A percentile compares a stretch with the other conserved stretches of the same genome.
Conservation (phyloP, 2,888 invertebrate genomes). For the Selenia dentaria region DNA sequence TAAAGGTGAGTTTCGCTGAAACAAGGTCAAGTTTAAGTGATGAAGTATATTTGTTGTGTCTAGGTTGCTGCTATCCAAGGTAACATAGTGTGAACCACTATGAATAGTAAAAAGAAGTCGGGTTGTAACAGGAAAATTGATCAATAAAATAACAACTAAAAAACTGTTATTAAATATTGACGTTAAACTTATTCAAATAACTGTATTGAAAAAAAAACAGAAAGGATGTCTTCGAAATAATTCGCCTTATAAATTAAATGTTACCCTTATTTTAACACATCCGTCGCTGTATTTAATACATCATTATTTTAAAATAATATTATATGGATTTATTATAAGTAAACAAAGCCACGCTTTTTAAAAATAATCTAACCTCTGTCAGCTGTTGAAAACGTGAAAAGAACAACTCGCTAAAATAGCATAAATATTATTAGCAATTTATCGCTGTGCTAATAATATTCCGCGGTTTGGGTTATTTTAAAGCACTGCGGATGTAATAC, state of each 20-base stretch:
- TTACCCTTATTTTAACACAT: no score
- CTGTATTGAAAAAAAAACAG: no score
- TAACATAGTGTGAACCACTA: background rate
- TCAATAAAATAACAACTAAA: no score
- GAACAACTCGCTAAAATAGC: background rate
- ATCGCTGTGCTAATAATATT: background rate
- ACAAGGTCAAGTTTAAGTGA: constrained; percentile 7
- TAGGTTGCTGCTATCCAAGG: background rate
- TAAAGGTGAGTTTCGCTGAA: constrained; percentile 51
- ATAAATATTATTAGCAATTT: background rate
- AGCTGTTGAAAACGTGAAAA: constrained; percentile 9
- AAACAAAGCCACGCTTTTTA: constrained; percentile 11
- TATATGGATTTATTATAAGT: no score
- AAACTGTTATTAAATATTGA: no score
- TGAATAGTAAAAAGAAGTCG: constrained; percentile 1
- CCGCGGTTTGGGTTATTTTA: background rate
- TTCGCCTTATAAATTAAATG: no score
- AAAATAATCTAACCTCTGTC: constrained; percentile 4
- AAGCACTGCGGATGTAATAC: background rate
- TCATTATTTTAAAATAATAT: no score
- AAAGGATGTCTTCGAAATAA: no score
- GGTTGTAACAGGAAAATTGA: no score
- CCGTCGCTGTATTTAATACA: no score
- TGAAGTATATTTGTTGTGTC: background rate
- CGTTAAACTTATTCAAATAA: no score